phyloP scores from a whole-genome alignment of 2,113 vertebrate genomes.

The Plotosus lineatus region DNA sequence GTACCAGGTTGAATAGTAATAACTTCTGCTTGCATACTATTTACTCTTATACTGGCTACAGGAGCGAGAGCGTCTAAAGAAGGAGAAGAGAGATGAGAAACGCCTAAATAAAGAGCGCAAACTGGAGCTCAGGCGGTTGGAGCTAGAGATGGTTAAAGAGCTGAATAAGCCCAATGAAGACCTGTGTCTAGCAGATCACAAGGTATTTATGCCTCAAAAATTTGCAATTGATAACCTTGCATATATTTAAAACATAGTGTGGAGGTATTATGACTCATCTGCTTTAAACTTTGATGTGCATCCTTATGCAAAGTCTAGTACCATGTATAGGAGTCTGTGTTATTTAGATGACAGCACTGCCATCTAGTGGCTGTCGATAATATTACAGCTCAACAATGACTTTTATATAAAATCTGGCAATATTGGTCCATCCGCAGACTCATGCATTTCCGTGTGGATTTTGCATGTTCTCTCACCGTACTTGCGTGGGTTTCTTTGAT shows the following conservation, averaged over 20 bases:
- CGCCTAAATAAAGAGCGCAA: slow-evolving; percentile 92
- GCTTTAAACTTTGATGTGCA: background rate
- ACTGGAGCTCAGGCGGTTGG: slow-evolving; percentile 84
- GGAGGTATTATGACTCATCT: background rate
- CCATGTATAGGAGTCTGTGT: background rate
- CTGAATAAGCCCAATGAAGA: slow-evolving; percentile 96
- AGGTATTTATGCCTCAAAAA: slow-evolving; percentile 69
- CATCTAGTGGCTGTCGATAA: slow-evolving; percentile 61
- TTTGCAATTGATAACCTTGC: background rate
- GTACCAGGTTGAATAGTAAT: slow-evolving; percentile 40
- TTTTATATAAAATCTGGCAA: background rate
- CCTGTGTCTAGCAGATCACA: slow-evolving; percentile 93
- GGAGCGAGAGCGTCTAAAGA: slow-evolving; percentile 90
- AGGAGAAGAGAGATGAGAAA: slow-evolving; percentile 93
- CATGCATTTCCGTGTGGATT: no score
- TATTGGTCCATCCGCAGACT: no score
- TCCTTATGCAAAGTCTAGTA: background rate
- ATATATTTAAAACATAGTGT: background rate
- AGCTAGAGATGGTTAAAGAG: slow-evolving; percentile 91
- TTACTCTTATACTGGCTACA: slow-evolving; percentile 59
- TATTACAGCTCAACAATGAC: slow-evolving; percentile 6
- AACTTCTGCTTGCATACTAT: slow-evolving; percentile 8
- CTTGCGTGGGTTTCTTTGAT: no score
- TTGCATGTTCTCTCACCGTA: no score
- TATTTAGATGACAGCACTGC: slow-evolving; percentile 57